These are phyloP conservation scores for Lucifuga dentata DNA, from an alignment of 2,113 vertebrate genomes.

Conservation along the genomic window DNA sequence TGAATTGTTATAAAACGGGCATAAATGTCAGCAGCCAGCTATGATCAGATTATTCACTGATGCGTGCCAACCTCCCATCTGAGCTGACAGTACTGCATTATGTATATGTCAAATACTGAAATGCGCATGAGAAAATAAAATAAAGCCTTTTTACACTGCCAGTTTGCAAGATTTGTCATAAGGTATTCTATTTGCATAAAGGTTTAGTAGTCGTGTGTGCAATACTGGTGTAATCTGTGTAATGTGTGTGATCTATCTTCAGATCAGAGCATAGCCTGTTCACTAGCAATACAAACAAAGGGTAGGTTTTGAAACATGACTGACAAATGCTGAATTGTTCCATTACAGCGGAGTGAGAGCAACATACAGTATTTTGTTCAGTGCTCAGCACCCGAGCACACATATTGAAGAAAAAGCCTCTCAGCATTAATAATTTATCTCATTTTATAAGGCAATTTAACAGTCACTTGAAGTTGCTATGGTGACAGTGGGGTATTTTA, in stretches of 20 bases:
- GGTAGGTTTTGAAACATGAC: conserved; percentile 46
- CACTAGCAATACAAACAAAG: conserved; percentile 17
- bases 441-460: conserved; percentile 75
- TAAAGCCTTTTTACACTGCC: conserved; percentile 27
- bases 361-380: conserved; percentile 48
- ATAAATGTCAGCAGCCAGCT: conserved; percentile 70
- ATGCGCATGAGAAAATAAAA: conserved; percentile 21
- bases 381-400: conserved; percentile 44
- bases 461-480: conserved; percentile 79
- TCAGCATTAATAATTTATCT: conserved; percentile 74
- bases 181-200: conserved; percentile 38
- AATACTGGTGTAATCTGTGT: conserved; percentile 48
- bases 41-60: conserved; percentile 62
- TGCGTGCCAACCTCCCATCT: conserved; percentile 52
- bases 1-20: conserved; percentile 54
- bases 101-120: conserved; percentile 45
- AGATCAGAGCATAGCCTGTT: conserved; percentile 27
- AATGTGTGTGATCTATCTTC: conserved; percentile 46
- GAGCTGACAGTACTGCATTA: conserved; percentile 40
- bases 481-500: conserved; percentile 77
- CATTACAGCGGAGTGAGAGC: conserved; percentile 31
- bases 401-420: conserved; percentile 51
- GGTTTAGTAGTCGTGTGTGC: conserved; percentile 27
- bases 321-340: conserved; percentile 59
- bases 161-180: conserved; percentile 30